Conservation (phyloP, 2,113 vertebrate species). For the Zosterops japonicus region DNA sequence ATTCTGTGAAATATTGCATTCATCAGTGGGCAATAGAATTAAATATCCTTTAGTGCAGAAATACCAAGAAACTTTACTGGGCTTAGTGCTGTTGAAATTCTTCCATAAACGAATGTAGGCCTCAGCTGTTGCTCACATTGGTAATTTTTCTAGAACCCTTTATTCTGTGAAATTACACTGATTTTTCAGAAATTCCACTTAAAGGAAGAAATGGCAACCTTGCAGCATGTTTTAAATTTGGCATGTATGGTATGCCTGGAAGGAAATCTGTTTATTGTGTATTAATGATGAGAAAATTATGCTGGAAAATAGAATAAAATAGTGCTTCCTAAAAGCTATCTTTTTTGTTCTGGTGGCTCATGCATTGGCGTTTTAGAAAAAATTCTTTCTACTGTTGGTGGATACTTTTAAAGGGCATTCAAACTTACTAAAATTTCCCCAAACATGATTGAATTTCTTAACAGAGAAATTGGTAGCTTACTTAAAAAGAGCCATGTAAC, state of each 20-base stretch:
- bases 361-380: background rate
- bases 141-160: background rate
- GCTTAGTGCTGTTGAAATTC: background rate
- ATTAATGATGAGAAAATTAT: background rate
- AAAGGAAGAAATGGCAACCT: background rate
- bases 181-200: background rate
- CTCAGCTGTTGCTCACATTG: background rate
- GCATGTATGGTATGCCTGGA: background rate
- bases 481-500: background rate
- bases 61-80: background rate
- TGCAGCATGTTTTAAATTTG: background rate
- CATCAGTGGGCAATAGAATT: background rate
- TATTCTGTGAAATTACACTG: rapidly evolving
- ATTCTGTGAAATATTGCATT: background rate
- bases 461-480: background rate
- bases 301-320: background rate
- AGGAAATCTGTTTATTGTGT: background rate
- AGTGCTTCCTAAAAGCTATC: background rate
- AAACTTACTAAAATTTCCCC: background rate
- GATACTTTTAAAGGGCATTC: background rate
- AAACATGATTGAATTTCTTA: background rate
- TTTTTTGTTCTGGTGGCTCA: background rate
- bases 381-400: background rate
- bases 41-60: background rate
- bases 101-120: background rate